Conservation (phyloP, 2,888 invertebrate genomes). For the Rhyacophila evoluta region DNA sequence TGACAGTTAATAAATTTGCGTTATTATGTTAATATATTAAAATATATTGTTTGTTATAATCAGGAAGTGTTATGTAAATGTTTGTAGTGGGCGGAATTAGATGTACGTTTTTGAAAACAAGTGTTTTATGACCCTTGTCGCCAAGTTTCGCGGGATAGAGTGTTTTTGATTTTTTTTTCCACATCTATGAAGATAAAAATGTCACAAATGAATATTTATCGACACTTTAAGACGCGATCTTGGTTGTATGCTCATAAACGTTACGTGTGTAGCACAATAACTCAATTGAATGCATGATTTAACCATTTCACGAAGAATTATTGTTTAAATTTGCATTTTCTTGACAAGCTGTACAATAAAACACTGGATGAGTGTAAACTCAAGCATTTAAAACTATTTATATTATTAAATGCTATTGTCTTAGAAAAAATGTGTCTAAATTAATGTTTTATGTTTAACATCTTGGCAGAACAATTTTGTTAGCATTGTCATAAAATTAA, state of each 20-base stretch:
- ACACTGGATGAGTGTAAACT: neutral
- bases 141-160: neutral
- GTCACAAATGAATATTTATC: conserved; percentile 18
- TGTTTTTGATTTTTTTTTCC: neutral
- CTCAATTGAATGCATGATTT: conserved; percentile 22
- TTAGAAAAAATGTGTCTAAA: no score
- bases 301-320: conserved; percentile 20
- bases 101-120: conserved; percentile 11
- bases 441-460: no score
- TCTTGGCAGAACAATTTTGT: no score
- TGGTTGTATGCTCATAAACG: neutral
- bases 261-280: neutral
- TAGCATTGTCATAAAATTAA: no score
- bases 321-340: conserved; percentile 22
- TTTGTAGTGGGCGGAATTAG: neutral
- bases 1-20: neutral
- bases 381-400: neutral
- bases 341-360: neutral
- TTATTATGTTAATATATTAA: neutral
- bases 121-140: conserved; percentile 5
- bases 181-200: neutral
- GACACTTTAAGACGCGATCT: neutral
- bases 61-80: neutral
- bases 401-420: no score
- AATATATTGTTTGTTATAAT: neutral